phyloP scores from a whole-genome alignment of 2,797 vertebrate species.

The Emydoidea blandingii region DNA sequence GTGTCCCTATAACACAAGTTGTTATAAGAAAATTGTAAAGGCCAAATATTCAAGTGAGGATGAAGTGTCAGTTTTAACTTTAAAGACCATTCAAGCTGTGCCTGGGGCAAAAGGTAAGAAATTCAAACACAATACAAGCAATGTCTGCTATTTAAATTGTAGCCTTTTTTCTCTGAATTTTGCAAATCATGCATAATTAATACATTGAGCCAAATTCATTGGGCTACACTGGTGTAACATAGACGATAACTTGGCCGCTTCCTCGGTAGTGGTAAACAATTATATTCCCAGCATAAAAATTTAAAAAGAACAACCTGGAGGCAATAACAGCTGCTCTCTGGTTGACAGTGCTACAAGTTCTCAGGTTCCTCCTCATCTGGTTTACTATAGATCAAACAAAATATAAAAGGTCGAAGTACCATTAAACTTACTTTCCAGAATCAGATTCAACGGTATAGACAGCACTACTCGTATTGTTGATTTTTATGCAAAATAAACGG shows the following conservation, averaged over 20 bases:
- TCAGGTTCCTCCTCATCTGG: background rate
- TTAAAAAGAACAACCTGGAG: background rate
- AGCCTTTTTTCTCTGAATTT: conserved; percentile 38
- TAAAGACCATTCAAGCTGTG: background rate
- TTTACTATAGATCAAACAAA: conserved; percentile 12
- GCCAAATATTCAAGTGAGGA: background rate
- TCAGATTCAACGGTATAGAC: conserved; percentile 70
- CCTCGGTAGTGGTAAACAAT: background rate
- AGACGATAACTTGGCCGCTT: background rate
- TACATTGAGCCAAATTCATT: conserved; percentile 44
- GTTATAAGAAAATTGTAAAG: fast-evolving
- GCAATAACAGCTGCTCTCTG: background rate
- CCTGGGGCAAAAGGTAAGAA: conserved; percentile 21
- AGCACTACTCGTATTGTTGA: background rate
- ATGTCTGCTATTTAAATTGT: background rate
- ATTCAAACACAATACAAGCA: background rate
- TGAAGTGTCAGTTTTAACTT: background rate
- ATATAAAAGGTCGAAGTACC: background rate
- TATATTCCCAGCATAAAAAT: background rate
- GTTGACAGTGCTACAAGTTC: background rate
- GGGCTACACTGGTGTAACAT: background rate
- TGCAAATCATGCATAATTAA: background rate
- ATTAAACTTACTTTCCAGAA: conserved; percentile 71
- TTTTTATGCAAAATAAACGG: conserved; percentile 80
- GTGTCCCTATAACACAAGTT: background rate